A percentile compares a stretch with the other conserved stretches of the same genome.
phyloP scores from a whole-genome alignment of 1,140 invertebrate genomes.

The Parasteatoda tepidariorum region DNA sequence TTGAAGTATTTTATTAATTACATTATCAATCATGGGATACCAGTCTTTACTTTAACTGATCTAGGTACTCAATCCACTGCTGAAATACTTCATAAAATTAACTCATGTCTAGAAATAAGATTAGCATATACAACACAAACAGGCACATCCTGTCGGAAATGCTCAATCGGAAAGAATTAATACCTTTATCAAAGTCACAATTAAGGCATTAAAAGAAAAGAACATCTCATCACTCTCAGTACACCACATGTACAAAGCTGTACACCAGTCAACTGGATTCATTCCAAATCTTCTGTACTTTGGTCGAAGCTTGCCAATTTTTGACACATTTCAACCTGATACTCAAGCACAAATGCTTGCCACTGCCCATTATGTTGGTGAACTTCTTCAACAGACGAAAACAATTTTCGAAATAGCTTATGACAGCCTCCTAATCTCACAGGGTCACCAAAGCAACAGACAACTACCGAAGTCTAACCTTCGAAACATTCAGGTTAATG shows the following conservation, averaged over 20 bases:
- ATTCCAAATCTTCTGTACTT: background rate
- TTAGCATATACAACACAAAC: background rate
- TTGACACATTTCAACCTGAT: background rate
- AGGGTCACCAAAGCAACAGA: background rate
- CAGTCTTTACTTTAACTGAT: background rate
- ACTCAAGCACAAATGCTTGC: background rate
- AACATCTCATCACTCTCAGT: background rate
- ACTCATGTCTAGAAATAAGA: background rate
- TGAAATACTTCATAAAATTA: background rate
- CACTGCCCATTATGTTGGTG: background rate
- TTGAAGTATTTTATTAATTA: background rate
- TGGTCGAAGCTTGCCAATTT: background rate
- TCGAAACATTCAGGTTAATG: background rate
- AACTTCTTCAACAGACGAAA: background rate
- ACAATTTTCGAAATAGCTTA: background rate
- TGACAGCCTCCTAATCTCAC: background rate
- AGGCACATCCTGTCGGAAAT: background rate
- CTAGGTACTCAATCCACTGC: background rate
- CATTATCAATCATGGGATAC: background rate
- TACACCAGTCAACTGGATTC: background rate
- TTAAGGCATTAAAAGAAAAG: background rate
- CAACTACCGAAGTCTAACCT: background rate
- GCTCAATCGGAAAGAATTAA: background rate
- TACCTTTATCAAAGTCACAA: background rate
- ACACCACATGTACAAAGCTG: background rate